Evolutionary conservation across 2,113 vertebrate genomes (phyloP).

Genomic region (Patagioenas fasciata): DNA sequence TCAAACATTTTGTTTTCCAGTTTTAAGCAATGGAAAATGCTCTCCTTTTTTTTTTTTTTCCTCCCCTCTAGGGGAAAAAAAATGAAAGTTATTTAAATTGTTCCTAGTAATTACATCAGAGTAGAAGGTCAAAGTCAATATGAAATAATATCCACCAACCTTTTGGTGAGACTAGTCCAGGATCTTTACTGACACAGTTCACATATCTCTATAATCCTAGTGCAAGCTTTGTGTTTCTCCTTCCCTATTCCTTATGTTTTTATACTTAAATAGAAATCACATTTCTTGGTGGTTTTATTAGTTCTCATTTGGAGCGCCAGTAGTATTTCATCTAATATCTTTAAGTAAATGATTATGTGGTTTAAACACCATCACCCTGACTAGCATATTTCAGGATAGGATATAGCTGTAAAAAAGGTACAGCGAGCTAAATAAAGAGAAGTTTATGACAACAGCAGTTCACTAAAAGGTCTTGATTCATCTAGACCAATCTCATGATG

Average conservation of each 20-base stretch:
- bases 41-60: slow-evolving; percentile 10
- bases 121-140: slow-evolving; percentile 78
- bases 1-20: slow-evolving; percentile 83
- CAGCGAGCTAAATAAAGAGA: background rate
- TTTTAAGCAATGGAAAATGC: slow-evolving; percentile 73
- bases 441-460: background rate
- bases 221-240: background rate
- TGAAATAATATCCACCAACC: slow-evolving; percentile 59
- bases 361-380: background rate
- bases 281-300: background rate
- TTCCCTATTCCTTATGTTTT: background rate
- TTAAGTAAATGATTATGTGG: background rate
- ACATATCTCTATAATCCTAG: slow-evolving; percentile 22
- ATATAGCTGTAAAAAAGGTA: background rate
- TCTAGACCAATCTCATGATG: background rate
- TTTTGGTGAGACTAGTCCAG: slow-evolving; percentile 56
- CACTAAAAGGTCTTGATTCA: background rate
- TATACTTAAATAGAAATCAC: background rate
- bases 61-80: background rate
- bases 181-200: slow-evolving; percentile 35
- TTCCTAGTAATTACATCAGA: slow-evolving; percentile 84
- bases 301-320: background rate
- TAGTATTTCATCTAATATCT: background rate
- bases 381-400: background rate
- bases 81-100: slow-evolving; percentile 84